phyloP scores from a whole-genome alignment of 2,797 vertebrate species.

The Tachyglossus aculeatus region DNA sequence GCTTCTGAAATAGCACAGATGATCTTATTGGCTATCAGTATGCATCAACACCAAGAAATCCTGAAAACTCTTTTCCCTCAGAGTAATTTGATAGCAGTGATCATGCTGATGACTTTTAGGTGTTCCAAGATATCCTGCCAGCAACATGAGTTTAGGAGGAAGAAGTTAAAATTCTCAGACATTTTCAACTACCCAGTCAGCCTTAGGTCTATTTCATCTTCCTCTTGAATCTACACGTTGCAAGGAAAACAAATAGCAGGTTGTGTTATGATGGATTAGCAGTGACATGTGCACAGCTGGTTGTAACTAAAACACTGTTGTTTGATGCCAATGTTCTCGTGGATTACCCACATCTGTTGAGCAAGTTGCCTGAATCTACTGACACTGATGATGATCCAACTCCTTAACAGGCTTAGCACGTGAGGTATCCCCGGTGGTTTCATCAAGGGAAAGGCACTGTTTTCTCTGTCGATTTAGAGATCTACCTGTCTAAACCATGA shows the following conservation, averaged over 20 bases:
- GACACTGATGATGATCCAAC: constrained; percentile 36
- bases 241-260: constrained; percentile 38
- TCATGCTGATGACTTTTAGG: constrained; percentile 19
- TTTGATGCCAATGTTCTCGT: constrained; percentile 38
- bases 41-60: constrained; percentile 22
- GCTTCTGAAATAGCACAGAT: constrained; percentile 6
- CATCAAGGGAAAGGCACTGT: neutral
- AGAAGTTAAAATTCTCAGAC: constrained; percentile 35
- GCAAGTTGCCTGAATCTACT: constrained; percentile 27
- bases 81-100: constrained; percentile 25
- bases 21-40: constrained; percentile 3
- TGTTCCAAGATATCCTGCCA: constrained; percentile 20
- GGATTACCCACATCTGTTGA: constrained; percentile 46
- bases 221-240: constrained; percentile 21
- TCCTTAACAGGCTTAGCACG: constrained; percentile 29
- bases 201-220: constrained; percentile 35
- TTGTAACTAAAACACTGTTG: constrained; percentile 37
- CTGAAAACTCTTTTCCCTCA: constrained; percentile 1
- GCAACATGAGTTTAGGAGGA: constrained; percentile 16
- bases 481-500: constrained; percentile 11
- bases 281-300: constrained; percentile 34
- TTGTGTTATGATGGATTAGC: constrained; percentile 40
- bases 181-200: constrained; percentile 27
- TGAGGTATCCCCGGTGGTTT: constrained; percentile 16
- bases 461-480: constrained; percentile 44